phyloP scores from a whole-genome alignment of 2,888 invertebrate genomes.

The Drosophila tripunctata region DNA sequence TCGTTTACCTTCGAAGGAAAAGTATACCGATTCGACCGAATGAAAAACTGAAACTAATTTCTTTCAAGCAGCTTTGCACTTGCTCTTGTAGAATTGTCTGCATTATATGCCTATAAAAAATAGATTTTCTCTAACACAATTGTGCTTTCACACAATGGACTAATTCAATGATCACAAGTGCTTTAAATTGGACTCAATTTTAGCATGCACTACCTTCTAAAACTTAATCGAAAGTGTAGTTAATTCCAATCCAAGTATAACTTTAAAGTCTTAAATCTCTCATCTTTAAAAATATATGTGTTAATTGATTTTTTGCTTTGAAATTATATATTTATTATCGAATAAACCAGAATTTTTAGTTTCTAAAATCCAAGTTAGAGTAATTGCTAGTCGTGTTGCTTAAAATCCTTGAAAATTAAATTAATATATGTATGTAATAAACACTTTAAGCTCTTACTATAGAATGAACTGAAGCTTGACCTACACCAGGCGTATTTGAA shows the following conservation, averaged over 20 bases:
- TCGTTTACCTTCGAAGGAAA: neutral
- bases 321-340: no score
- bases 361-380: neutral
- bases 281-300: neutral
- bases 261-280: neutral
- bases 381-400: neutral
- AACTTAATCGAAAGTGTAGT: neutral
- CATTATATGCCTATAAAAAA: neutral
- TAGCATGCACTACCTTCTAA: neutral
- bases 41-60: conserved; percentile 29
- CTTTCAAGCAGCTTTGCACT: neutral
- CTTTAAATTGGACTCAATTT: conserved; percentile 42
- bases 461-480: neutral
- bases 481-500: neutral
- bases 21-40: conserved; percentile 21
- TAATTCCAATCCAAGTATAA: neutral
- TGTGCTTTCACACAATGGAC: conserved; percentile 16
- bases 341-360: neutral
- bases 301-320: no score
- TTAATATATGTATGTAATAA: neutral
- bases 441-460: neutral
- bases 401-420: neutral
- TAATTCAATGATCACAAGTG: conserved; percentile 28
- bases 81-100: neutral
- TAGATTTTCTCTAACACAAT: conserved; percentile 1